Base-by-base conservation (phyloP, 2,797 vertebrate species). In the Cuculus canorus region DNA sequence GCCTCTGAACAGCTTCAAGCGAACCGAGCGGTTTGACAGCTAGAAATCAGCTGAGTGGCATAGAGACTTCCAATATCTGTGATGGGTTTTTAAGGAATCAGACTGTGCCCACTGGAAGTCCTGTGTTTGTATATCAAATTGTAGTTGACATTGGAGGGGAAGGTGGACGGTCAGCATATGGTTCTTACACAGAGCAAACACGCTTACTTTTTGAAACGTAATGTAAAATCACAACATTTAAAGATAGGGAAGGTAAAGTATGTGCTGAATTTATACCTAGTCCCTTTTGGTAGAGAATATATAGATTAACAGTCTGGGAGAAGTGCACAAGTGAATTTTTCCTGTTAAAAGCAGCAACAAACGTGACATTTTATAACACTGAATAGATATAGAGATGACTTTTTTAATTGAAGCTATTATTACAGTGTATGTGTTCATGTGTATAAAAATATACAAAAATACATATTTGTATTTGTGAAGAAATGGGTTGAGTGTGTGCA, bases 221-320 rank as follows among this genome's bases (percentile, higher is more conserved):
- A 61, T 63, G 0, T 73, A 4, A 70, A 65, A 76, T 66, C 53
- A 21, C 24, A 33, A 2, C 16, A 5, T 30, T 43, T 63, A 57
- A 47, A 54, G 50, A 4, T 1, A 19, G 33, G 15, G n/a, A 52
- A 16, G 66, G 60, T 37, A 45, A 56, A n/a, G n/a, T 39, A 6
- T 8, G 8, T 37, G 4, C 50, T 72, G 24, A 39, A n/a, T 68
- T 15, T 7, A 4, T 24, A 11, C 16, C 32, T 15, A 0, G 2
- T 24, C 17, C 43, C 56, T 82, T 45, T 52, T 41, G 68, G 24
- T 23, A 12, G 24, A 1, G 11, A 63, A 52, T 4, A 17, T 5
- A 7, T 13, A 53, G 56, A 10, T 28, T 7, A 16, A 1, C 5
- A 11, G 52, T 17, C 37, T 50, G 24, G 68, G 33, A 64, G 17